Conservation (phyloP, 2,797 vertebrate species). For the Urophycis tenuis region DNA sequence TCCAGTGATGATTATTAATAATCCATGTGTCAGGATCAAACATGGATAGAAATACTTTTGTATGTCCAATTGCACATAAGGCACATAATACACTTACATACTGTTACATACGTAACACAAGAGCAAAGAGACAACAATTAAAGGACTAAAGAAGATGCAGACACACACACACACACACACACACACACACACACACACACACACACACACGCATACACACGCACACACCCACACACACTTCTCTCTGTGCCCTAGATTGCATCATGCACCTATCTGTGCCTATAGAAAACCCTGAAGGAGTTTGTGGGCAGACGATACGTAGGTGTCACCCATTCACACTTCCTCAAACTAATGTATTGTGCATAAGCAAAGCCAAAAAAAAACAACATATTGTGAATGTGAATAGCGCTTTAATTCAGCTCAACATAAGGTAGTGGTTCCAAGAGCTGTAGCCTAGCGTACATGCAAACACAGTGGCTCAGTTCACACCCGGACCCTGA, state of each 20-base stretch:
- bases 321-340: not conserved
- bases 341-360: not conserved
- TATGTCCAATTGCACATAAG: slow-evolving; percentile 29
- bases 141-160: not conserved
- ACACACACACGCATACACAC: slow-evolving; percentile 34
- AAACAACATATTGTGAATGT: not conserved
- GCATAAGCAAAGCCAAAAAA: not conserved
- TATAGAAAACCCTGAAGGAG: too few relatives aligned
- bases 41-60: slow-evolving; percentile 1
- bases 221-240: slow-evolving; percentile 43
- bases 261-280: slow-evolving; percentile 33
- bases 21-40: slow-evolving; percentile 16
- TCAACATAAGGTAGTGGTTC: not conserved
- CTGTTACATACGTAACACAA: slow-evolving; percentile 28
- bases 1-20: slow-evolving; percentile 52
- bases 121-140: not conserved
- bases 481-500: not conserved
- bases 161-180: slow-evolving; percentile 29
- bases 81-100: not conserved
- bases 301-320: not conserved
- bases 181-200: slow-evolving; percentile 6
- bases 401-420: not conserved
- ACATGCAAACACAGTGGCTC: not conserved
- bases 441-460: not conserved
- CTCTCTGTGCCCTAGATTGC: slow-evolving; percentile 18